These are phyloP conservation scores for Epinephelus coioides DNA, from an alignment of 2,797 vertebrate species.

Conservation along the genomic window DNA sequence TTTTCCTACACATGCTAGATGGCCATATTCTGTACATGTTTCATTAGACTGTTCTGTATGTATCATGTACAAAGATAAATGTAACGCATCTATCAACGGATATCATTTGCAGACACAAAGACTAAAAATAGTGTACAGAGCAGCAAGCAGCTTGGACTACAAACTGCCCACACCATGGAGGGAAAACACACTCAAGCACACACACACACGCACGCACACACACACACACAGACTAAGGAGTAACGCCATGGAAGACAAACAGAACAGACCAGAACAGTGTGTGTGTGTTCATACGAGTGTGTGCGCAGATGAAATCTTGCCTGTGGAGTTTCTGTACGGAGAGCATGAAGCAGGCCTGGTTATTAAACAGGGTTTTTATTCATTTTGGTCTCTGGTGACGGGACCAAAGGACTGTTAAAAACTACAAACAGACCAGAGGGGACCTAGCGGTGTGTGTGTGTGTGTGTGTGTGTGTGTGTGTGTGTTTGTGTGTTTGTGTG, in stretches of 20 bases:
- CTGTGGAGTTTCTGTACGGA: slow-evolving; percentile 81
- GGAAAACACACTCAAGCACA: slow-evolving; percentile 44
- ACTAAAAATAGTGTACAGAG: slow-evolving; percentile 68
- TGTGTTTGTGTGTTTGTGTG: slow-evolving; percentile 24
- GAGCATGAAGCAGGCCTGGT: slow-evolving; percentile 81
- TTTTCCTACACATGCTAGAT: slow-evolving; percentile 60
- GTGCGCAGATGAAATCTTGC: slow-evolving; percentile 58
- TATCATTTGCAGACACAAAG: slow-evolving; percentile 44
- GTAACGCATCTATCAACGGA: slow-evolving; percentile 68
- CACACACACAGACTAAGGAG: slow-evolving; percentile 27
- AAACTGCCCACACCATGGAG: slow-evolving; percentile 53
- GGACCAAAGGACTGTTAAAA: slow-evolving; percentile 73
- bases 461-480: slow-evolving; percentile 17
- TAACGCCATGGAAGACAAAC: slow-evolving; percentile 32
- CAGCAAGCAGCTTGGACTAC: slow-evolving; percentile 60
- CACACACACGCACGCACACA: slow-evolving; percentile 30
- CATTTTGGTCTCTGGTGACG: slow-evolving; percentile 70
- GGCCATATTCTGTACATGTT: slow-evolving; percentile 70
- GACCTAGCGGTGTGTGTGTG: slow-evolving; percentile 54
- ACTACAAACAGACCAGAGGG: slow-evolving; percentile 73
- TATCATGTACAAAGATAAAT: slow-evolving; percentile 80
- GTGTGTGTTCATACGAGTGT: slow-evolving; percentile 39
- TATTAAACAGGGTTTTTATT: slow-evolving; percentile 75
- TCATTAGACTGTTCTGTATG: slow-evolving; percentile 68
- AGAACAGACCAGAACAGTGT: slow-evolving; percentile 39